Evolutionary conservation across 2,797 vertebrate species (phyloP).

Genomic region (Sternotherus odoratus): DNA sequence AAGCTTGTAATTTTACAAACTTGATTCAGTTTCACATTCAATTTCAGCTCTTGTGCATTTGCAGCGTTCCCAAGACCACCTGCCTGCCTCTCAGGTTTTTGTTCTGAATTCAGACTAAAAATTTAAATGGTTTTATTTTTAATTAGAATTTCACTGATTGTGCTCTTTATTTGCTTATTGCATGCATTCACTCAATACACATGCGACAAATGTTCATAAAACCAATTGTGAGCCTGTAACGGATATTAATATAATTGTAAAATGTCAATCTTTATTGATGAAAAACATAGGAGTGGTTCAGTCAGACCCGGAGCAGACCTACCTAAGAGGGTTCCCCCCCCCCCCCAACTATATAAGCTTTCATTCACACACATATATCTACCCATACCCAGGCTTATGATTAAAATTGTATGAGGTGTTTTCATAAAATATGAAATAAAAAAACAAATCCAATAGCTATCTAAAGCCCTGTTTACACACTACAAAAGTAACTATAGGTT

Average conservation of each 20-base stretch:
- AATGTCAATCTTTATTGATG: background rate
- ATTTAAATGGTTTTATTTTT: background rate
- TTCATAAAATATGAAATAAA: background rate
- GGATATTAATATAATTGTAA: background rate
- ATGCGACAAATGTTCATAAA: background rate
- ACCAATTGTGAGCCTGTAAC: background rate
- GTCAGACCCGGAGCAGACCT: background rate
- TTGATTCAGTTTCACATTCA: background rate
- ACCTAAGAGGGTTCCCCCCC: background rate
- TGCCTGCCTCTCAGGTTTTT: background rate
- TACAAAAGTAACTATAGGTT: background rate
- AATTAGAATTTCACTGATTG: background rate
- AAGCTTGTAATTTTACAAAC: background rate
- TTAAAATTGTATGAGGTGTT: background rate
- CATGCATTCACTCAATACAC: background rate
- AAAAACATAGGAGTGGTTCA: background rate
- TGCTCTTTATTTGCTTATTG: background rate
- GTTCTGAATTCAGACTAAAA: background rate
- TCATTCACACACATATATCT: background rate
- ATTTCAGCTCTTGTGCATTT: background rate
- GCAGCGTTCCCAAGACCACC: background rate
- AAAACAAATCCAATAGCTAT: background rate
- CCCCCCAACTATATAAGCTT: background rate
- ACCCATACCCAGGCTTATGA: background rate
- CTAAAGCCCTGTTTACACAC: background rate